phyloP scores from a whole-genome alignment of 1,140 invertebrate species.

The Coptotermes formosanus region DNA sequence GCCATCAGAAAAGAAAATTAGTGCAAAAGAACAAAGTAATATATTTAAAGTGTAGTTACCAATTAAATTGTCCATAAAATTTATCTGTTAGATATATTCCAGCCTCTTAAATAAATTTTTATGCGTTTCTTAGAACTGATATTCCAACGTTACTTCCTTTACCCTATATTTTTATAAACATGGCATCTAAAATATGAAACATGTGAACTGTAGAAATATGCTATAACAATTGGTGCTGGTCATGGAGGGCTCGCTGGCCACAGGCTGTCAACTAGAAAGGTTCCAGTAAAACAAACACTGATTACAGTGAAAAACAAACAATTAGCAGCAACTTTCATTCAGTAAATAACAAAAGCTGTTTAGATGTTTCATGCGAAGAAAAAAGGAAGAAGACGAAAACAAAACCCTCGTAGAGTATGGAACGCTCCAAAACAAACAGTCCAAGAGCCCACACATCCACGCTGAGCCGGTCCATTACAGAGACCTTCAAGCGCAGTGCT shows the following conservation, averaged over 20 bases:
- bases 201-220: too few relatives aligned
- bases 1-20: too few relatives aligned
- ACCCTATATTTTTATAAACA: too few relatives aligned
- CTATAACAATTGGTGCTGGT: background rate
- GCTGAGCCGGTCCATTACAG: background rate
- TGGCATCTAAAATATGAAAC: too few relatives aligned
- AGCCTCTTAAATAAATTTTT: too few relatives aligned
- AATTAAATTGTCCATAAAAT: too few relatives aligned
- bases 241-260: too few relatives aligned
- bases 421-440: constrained; percentile 16
- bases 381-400: background rate
- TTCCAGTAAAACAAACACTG: background rate
- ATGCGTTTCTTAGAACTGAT: too few relatives aligned
- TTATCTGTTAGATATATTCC: too few relatives aligned
- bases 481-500: background rate
- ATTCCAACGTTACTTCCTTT: too few relatives aligned
- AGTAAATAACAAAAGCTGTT: background rate
- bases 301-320: background rate
- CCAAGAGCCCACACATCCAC: background rate
- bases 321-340: background rate
- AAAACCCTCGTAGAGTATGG: background rate
- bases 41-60: too few relatives aligned
- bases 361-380: background rate
- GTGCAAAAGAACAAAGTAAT: too few relatives aligned
- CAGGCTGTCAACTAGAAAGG: background rate